Evolutionary conservation across 2,113 vertebrate genomes (phyloP).

Genomic region (Tragelaphus scriptus): DNA sequence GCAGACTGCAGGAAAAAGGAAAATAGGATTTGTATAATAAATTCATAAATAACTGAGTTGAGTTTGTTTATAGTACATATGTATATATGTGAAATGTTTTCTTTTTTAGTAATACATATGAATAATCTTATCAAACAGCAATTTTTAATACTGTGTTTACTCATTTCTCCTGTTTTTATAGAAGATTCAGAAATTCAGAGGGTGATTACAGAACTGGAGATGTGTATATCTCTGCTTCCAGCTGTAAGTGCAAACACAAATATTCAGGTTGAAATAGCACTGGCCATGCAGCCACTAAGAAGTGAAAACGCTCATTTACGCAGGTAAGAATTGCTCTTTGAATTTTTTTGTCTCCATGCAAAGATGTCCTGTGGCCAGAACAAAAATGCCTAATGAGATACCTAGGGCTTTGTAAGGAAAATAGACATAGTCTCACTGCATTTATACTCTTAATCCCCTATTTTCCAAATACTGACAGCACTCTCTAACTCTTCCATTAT

Average conservation of each 20-base stretch:
- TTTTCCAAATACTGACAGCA: not conserved
- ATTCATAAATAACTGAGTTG: not conserved
- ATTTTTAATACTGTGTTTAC: not conserved
- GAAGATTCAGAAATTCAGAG: slow-evolving; percentile 84
- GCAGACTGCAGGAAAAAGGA: not conserved
- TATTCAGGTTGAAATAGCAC: slow-evolving; percentile 82
- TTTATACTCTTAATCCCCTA: not conserved
- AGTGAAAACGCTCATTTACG: slow-evolving; percentile 87
- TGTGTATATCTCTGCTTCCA: slow-evolving; percentile 79
- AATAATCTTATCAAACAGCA: slow-evolving; percentile 14
- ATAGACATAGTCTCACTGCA: not conserved
- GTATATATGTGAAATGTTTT: not conserved
- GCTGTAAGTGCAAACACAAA: slow-evolving; percentile 65
- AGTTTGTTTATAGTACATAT: not conserved
- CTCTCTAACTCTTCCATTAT: not conserved
- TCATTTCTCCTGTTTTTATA: slow-evolving; percentile 40
- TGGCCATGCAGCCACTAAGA: slow-evolving; percentile 83
- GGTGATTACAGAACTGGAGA: slow-evolving; percentile 85
- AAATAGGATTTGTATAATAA: slow-evolving; percentile 21
- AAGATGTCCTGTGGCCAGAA: not conserved
- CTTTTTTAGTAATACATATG: not conserved
- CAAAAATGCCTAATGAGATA: not conserved
- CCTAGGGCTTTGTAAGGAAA: not conserved
- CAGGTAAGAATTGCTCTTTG: slow-evolving; percentile 78
- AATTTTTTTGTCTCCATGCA: slow-evolving; percentile 4